Conservation (phyloP, 2,113 vertebrate genomes). For the Argyrosomus japonicus region DNA sequence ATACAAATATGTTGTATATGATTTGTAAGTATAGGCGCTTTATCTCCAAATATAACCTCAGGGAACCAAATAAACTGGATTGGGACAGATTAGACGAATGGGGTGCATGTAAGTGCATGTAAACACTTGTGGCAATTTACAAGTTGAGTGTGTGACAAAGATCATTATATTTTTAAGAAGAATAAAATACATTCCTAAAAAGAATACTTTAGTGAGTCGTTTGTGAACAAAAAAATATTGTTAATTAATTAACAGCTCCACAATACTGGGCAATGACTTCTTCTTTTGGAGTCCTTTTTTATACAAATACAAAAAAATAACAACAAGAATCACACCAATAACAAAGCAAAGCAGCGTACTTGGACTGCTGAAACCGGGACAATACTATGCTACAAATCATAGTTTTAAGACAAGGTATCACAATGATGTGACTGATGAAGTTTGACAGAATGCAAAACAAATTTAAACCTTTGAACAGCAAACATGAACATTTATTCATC, state of each 20-base stretch:
- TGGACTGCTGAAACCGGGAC: not conserved
- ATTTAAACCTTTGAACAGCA: conserved; percentile 32
- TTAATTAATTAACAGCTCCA: not conserved
- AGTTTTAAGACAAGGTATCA: not conserved
- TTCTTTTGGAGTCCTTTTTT: not conserved
- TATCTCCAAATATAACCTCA: not conserved
- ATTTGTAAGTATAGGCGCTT: not conserved
- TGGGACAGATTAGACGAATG: not conserved
- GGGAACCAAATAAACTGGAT: not conserved
- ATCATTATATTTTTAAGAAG: too few relatives aligned
- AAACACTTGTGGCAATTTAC: not conserved
- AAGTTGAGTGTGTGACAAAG: not conserved
- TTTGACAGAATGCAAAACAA: conserved; percentile 12
- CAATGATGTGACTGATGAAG: conserved; percentile 3
- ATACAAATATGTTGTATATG: not conserved
- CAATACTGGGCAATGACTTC: not conserved
- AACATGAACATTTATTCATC: conserved; percentile 46
- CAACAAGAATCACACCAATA: not conserved
- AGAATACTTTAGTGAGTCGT: not conserved
- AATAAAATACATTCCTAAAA: not conserved
- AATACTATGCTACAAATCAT: not conserved
- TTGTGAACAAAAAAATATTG: not conserved
- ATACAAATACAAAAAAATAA: not conserved
- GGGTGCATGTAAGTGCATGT: not conserved
- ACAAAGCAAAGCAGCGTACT: not conserved